phyloP scores from a whole-genome alignment of 2,113 vertebrate species.

The Python bivittatus region DNA sequence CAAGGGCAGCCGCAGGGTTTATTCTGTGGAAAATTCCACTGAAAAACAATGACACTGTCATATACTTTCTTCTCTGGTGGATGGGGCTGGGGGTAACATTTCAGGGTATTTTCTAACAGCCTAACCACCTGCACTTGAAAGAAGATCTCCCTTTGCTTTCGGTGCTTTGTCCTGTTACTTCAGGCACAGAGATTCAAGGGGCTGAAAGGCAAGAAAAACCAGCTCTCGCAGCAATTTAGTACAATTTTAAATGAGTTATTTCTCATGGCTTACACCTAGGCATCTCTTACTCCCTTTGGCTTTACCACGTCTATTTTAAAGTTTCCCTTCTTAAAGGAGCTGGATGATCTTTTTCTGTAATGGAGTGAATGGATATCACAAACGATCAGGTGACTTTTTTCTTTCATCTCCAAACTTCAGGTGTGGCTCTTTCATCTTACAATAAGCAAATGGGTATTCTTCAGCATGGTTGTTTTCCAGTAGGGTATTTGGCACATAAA shows the following conservation, averaged over 20 bases:
- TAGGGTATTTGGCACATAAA: not conserved
- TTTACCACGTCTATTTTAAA: not conserved
- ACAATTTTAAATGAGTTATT: not conserved
- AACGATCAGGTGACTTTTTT: not conserved
- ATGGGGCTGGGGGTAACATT: not conserved
- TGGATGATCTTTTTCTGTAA: not conserved
- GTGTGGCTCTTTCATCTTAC: not conserved
- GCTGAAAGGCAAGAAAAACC: conserved; percentile 12
- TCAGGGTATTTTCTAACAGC: not conserved
- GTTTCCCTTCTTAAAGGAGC: not conserved
- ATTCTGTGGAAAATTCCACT: conserved; percentile 10
- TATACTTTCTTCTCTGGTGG: not conserved
- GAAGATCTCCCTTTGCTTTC: not conserved
- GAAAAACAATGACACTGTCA: not conserved
- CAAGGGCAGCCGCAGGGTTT: not conserved
- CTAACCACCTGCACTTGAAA: not conserved
- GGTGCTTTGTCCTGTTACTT: not conserved
- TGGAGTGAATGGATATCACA: not conserved
- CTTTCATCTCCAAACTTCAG: not conserved
- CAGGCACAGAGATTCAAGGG: not conserved
- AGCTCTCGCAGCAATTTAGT: not conserved
- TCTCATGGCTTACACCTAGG: not conserved
- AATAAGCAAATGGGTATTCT: not conserved
- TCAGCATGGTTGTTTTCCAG: not conserved
- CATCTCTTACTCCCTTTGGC: not conserved